Conservation (phyloP, 1,140 invertebrate genomes). For the Pseudomyrmex concolor region DNA sequence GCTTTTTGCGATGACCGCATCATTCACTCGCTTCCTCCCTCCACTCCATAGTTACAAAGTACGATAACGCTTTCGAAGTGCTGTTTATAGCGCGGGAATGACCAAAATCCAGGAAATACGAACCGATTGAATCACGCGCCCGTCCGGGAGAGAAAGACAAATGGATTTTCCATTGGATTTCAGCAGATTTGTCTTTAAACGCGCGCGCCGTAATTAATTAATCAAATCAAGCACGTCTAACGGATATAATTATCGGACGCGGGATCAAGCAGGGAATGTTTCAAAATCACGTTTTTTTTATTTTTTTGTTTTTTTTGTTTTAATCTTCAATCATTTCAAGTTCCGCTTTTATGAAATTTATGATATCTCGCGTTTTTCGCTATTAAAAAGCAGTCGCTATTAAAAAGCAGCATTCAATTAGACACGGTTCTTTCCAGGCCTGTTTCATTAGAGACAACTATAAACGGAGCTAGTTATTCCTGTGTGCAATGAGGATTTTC, state of each 20-base stretch:
- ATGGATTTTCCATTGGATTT: neutral
- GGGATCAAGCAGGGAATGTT: neutral
- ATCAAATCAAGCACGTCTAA: slow-evolving; percentile 21
- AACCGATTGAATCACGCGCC: slow-evolving; percentile 20
- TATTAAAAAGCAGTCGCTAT: slow-evolving; percentile 21
- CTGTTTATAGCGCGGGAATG: slow-evolving; percentile 27
- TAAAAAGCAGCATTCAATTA: slow-evolving; percentile 34
- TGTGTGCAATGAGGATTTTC: slow-evolving; percentile 32
- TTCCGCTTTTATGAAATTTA: neutral
- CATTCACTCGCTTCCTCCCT: neutral
- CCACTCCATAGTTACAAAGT: slow-evolving; percentile 10
- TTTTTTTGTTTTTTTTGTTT: slow-evolving; percentile 5
- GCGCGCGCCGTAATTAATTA: slow-evolving; percentile 13
- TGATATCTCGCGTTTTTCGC: neutral
- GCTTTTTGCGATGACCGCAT: slow-evolving; percentile 59
- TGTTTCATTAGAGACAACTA: slow-evolving; percentile 24
- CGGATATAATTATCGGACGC: slow-evolving; percentile 26
- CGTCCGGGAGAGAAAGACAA: neutral
- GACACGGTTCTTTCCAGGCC: neutral
- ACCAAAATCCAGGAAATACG: slow-evolving; percentile 6
- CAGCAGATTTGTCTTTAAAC: slow-evolving; percentile 30
- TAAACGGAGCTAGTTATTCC: slow-evolving; percentile 42
- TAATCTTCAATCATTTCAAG: neutral
- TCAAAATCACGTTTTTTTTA: neutral
- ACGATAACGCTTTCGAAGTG: slow-evolving; percentile 49